Conservation (phyloP, 2,113 vertebrate species). For the Toxotes chatareus region DNA sequence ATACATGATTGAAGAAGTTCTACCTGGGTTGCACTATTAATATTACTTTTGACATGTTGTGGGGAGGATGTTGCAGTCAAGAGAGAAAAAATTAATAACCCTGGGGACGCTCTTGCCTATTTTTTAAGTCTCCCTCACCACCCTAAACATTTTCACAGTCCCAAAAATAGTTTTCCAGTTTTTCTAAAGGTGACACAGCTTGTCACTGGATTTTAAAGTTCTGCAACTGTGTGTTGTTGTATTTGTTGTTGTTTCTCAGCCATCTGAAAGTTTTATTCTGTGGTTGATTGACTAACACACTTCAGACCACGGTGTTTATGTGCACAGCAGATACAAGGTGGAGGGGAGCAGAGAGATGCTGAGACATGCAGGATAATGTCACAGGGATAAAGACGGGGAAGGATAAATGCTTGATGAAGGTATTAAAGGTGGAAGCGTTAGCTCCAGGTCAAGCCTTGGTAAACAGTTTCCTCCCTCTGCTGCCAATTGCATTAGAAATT, state of each 20-base stretch:
- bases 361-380: neutral
- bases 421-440: neutral
- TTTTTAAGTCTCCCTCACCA: too few species aligned
- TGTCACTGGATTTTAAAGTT: neutral
- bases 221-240: neutral
- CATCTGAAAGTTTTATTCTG: neutral
- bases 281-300: neutral
- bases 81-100: too few species aligned
- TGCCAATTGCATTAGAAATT: constrained; percentile 1
- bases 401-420: constrained; percentile 8
- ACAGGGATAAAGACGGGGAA: neutral
- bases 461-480: constrained; percentile 4
- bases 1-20: too few species aligned
- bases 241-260: neutral
- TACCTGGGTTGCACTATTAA: too few species aligned
- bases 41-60: too few species aligned
- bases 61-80: too few species aligned
- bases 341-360: neutral
- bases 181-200: neutral
- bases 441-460: neutral
- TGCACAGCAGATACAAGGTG: neutral
- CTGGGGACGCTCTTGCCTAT: too few species aligned
- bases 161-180: neutral
- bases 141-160: neutral
- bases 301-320: neutral